Percentiles rank a stretch among this genome's conserved stretches.
Evolutionary conservation across 2,797 vertebrate species (phyloP).

Genomic region (Eidolon dupreanum): DNA sequence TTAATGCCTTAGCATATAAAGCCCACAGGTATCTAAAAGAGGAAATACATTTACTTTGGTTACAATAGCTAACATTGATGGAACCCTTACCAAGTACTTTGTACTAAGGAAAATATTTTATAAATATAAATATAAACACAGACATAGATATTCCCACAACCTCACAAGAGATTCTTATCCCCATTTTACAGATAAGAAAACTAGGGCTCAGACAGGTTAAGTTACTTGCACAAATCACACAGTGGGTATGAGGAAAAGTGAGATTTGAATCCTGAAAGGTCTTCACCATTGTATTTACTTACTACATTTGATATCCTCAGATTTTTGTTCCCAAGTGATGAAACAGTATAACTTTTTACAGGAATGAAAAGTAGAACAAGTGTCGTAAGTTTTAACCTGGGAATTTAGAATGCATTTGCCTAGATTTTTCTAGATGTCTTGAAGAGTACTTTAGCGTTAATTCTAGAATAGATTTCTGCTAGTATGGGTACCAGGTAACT

Average conservation of each 20-base stretch:
- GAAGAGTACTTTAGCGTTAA: slow-evolving; percentile 14
- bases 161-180: not conserved
- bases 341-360: not conserved
- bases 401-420: slow-evolving; percentile 31
- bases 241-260: not conserved
- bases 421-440: slow-evolving; percentile 40
- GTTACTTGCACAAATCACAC: not conserved
- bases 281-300: not conserved
- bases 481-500: not conserved
- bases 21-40: not conserved
- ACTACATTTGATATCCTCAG: not conserved
- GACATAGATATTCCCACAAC: not conserved
- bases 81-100: not conserved
- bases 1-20: not conserved
- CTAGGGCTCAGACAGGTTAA: not conserved
- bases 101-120: not conserved
- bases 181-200: slow-evolving; percentile 26
- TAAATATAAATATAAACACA: not conserved
- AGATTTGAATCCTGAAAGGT: not conserved
- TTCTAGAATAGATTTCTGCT: slow-evolving; percentile 33
- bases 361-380: not conserved
- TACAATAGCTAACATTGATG: not conserved
- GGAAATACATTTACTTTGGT: not conserved
- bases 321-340: not conserved
- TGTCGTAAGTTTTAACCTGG: not conserved